phyloP scores from a whole-genome alignment of 2,888 invertebrate genomes.

The Acrocyrtus sp. region DNA sequence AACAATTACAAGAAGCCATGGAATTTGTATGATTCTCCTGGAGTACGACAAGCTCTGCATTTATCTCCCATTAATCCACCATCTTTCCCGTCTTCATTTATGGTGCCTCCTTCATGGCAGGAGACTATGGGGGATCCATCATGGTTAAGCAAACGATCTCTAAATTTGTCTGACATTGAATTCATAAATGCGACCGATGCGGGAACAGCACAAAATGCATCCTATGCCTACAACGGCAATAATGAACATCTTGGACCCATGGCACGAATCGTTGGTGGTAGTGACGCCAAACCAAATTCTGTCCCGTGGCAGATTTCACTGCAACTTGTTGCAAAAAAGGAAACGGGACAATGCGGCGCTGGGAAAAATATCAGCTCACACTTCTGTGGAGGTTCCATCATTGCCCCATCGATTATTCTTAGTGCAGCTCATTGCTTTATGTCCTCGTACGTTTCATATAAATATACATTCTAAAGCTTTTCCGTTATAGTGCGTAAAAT shows the following conservation, averaged over 20 bases:
- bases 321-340: slow-evolving; percentile 41
- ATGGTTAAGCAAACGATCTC: not conserved
- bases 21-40: slow-evolving; percentile 19
- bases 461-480: not conserved
- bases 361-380: slow-evolving; percentile 45
- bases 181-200: not conserved
- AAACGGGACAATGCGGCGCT: slow-evolving; percentile 30
- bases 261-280: slow-evolving; percentile 51
- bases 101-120: slow-evolving; percentile 11
- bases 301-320: slow-evolving; percentile 58
- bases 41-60: not conserved
- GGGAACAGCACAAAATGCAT: too few relatives aligned
- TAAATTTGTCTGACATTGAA: not conserved
- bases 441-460: slow-evolving; percentile 40
- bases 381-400: slow-evolving; percentile 57
- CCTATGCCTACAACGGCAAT: too few relatives aligned
- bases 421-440: slow-evolving; percentile 58
- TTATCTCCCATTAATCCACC: slow-evolving; percentile 3
- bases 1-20: slow-evolving; percentile 31
- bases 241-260: too few relatives aligned
- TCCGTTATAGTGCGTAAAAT: not conserved
- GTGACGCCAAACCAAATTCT: slow-evolving; percentile 36
- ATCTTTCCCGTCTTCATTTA: not conserved
- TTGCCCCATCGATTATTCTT: slow-evolving; percentile 50
- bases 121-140: not conserved